Percentiles rank a stretch among this genome's conserved stretches.
phyloP scores from a whole-genome alignment of 2,797 vertebrate species.

The Sebastolobus alascanus region DNA sequence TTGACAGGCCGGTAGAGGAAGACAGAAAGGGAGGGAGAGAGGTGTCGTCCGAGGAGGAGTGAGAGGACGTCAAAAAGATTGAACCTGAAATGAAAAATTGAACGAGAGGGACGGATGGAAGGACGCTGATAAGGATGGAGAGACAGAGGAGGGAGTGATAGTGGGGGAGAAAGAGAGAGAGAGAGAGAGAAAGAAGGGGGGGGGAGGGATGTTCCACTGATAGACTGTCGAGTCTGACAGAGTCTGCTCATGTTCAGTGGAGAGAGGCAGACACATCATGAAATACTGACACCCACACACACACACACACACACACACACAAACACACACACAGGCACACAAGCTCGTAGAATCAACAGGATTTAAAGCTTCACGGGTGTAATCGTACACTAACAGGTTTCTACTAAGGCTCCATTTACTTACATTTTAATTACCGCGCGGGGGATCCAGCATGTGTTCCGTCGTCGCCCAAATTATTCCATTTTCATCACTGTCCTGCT shows the following conservation, averaged over 20 bases:
- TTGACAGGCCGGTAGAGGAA: slow-evolving; percentile 65
- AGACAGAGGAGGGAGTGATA: slow-evolving; percentile 67
- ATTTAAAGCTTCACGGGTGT: slow-evolving; percentile 15
- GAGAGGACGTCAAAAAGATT: slow-evolving; percentile 77
- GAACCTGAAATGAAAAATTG: slow-evolving; percentile 85
- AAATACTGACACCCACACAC: slow-evolving; percentile 52
- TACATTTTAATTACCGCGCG: background rate
- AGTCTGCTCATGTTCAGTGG: slow-evolving; percentile 77
- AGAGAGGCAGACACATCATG: slow-evolving; percentile 70
- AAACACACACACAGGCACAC: background rate
- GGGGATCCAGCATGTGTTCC: background rate
- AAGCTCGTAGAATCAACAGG: slow-evolving; percentile 25
- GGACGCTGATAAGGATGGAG: slow-evolving; percentile 75
- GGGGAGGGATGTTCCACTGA: slow-evolving; percentile 74
- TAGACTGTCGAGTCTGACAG: slow-evolving; percentile 80
- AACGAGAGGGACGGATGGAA: slow-evolving; percentile 77
- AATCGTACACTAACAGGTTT: slow-evolving; percentile 23
- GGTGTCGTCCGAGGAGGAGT: slow-evolving; percentile 60
- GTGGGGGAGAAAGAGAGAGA: slow-evolving; percentile 19
- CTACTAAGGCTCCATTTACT: slow-evolving; percentile 8
- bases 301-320: slow-evolving; percentile 7
- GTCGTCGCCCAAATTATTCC: background rate
- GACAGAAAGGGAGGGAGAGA: slow-evolving; percentile 63
- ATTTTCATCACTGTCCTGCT: background rate
- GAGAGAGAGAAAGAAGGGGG: slow-evolving; percentile 27